Evolutionary conservation across 2,888 invertebrate genomes (phyloP).

Genomic region (Latrodectus elegans): DNA sequence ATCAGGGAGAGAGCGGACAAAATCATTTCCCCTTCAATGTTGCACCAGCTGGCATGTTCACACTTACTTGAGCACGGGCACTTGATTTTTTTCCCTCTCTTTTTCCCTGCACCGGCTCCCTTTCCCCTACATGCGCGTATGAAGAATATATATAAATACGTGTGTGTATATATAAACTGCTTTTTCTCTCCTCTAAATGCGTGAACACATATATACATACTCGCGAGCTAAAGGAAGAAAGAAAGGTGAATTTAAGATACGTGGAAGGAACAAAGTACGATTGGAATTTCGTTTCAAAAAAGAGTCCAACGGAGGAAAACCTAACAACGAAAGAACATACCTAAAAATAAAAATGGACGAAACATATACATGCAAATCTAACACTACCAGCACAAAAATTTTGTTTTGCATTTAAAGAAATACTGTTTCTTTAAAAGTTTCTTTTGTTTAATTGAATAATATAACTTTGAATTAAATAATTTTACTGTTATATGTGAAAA

Average conservation of each 20-base stretch:
- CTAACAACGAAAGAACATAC: background rate
- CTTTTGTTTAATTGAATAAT: too few species aligned
- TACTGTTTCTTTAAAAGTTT: background rate
- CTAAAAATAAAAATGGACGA: background rate
- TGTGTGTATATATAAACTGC: conserved; percentile 5
- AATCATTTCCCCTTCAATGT: conserved; percentile 62
- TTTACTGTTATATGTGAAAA: too few species aligned
- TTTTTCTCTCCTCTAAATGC: background rate
- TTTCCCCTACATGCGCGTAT: background rate
- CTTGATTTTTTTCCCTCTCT: conserved; percentile 22
- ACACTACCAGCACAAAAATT: conserved; percentile 3
- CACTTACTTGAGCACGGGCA: conserved; percentile 53
- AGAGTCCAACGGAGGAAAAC: background rate
- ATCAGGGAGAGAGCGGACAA: conserved; percentile 20
- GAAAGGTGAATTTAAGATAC: background rate
- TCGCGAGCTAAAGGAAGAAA: background rate
- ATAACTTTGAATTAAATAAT: too few species aligned
- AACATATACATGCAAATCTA: conserved; percentile 21
- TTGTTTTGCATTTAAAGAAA: background rate
- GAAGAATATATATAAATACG: conserved; percentile 2
- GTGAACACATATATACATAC: background rate
- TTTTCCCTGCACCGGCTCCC: background rate
- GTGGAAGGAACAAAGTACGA: background rate
- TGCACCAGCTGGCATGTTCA: conserved; percentile 56
- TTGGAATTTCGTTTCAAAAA: background rate